phyloP scores from a whole-genome alignment of 1,140 invertebrate species.

The Euwallacea similis region DNA sequence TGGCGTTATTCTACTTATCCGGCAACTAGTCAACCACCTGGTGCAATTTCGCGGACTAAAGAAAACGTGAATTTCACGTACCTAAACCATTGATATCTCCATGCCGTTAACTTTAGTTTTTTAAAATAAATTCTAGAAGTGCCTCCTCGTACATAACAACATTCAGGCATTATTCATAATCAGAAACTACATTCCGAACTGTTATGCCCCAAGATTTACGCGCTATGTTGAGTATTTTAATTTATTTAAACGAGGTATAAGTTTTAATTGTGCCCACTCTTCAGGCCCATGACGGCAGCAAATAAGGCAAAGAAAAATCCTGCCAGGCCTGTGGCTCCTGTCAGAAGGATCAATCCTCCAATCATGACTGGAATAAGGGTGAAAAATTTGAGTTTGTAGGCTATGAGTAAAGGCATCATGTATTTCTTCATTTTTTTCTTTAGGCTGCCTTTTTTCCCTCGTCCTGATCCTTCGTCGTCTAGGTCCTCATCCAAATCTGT shows the following conservation, averaged over 20 bases:
- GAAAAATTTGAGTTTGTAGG: conserved; percentile 82
- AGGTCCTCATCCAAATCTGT: too few species aligned
- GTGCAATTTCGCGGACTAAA: not conserved
- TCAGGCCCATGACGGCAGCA: conserved; percentile 61
- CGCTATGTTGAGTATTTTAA: too few species aligned
- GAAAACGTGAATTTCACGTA: not conserved
- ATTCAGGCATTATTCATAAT: too few species aligned
- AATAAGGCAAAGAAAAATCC: conserved; percentile 86
- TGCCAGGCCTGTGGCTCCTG: conserved; percentile 74
- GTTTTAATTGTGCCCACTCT: conserved; percentile 37
- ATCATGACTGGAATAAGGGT: conserved; percentile 74
- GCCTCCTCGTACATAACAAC: too few species aligned
- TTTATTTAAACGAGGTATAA: too few species aligned
- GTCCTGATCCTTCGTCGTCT: conserved; percentile 33
- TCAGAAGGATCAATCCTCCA: conserved; percentile 70
- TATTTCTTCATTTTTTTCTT: conserved; percentile 68
- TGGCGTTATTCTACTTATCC: not conserved
- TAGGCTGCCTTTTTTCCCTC: conserved; percentile 55
- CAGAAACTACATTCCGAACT: too few species aligned
- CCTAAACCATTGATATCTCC: not conserved
- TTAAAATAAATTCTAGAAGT: not conserved
- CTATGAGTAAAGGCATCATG: conserved; percentile 72
- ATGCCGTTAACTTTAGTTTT: conserved; percentile 4
- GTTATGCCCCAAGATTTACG: too few species aligned
- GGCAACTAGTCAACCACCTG: not conserved